Evolutionary conservation across 2,888 invertebrate species (phyloP).

Genomic region (Rhodophaea formosa): DNA sequence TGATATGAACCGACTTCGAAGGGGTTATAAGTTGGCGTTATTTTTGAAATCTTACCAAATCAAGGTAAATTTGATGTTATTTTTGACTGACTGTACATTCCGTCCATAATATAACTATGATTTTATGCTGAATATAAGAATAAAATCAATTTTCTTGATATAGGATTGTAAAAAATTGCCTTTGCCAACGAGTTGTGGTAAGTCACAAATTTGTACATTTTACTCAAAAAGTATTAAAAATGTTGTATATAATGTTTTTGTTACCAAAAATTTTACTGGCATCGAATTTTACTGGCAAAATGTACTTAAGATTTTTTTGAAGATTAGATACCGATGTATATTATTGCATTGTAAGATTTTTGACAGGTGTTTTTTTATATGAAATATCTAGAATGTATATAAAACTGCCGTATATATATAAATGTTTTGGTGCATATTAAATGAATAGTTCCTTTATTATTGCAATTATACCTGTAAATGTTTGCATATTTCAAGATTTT

Average conservation of each 20-base stretch:
- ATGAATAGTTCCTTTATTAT: too few species aligned
- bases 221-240: background rate
- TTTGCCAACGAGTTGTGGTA: slow-evolving; percentile 1
- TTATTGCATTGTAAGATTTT: background rate
- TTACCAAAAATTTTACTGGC: background rate
- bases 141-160: too few species aligned
- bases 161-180: too few species aligned
- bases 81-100: background rate
- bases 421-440: too few species aligned
- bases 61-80: background rate
- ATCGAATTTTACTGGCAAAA: background rate
- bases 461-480: too few species aligned
- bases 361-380: background rate
- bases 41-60: background rate
- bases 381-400: background rate
- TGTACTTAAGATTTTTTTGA: background rate
- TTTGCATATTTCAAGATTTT: too few species aligned
- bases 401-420: too few species aligned
- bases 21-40: background rate
- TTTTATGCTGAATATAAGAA: too few species aligned
- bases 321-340: background rate
- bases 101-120: background rate
- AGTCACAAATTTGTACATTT: slow-evolving; percentile 1
- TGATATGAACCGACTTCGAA: too few species aligned
- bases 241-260: background rate